phyloP scores from a whole-genome alignment of 2,797 vertebrate genomes.

The Sarcophilus harrisii region DNA sequence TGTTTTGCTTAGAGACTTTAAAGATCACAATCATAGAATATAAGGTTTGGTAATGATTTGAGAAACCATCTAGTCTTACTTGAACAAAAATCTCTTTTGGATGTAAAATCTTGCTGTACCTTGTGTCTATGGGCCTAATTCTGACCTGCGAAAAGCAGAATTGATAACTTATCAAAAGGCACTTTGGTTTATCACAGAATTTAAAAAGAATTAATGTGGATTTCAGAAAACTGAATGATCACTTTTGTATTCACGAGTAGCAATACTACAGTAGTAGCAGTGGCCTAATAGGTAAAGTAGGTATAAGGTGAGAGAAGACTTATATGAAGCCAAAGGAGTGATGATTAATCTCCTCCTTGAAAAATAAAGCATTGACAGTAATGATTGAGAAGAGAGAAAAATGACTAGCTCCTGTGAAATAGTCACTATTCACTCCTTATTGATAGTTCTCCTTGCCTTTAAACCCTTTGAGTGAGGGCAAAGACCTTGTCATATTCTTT shows the following conservation, averaged over 20 bases:
- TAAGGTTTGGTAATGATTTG: too few relatives aligned
- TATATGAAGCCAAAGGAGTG: not conserved
- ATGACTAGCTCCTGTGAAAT: not conserved
- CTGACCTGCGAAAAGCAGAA: too few relatives aligned
- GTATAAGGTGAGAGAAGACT: not conserved
- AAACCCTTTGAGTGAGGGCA: not conserved
- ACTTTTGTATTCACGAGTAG: not conserved
- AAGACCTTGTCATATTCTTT: not conserved
- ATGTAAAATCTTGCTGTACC: too few relatives aligned
- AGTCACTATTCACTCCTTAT: not conserved
- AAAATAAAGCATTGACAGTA: not conserved
- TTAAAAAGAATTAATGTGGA: not conserved
- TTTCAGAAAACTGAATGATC: not conserved
- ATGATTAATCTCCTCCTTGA: not conserved
- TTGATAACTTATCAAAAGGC: too few relatives aligned
- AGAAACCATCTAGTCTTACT: too few relatives aligned
- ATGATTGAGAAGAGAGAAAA: not conserved
- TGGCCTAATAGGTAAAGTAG: not conserved
- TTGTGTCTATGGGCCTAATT: too few relatives aligned
- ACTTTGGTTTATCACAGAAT: not conserved
- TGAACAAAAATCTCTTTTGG: too few relatives aligned
- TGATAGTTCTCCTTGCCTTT: not conserved
- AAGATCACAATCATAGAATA: not conserved
- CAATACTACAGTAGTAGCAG: not conserved
- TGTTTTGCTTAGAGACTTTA: conserved; percentile 25